Evolutionary conservation across 2,113 vertebrate genomes (phyloP).

Genomic region (Typhlomys cinereus): DNA sequence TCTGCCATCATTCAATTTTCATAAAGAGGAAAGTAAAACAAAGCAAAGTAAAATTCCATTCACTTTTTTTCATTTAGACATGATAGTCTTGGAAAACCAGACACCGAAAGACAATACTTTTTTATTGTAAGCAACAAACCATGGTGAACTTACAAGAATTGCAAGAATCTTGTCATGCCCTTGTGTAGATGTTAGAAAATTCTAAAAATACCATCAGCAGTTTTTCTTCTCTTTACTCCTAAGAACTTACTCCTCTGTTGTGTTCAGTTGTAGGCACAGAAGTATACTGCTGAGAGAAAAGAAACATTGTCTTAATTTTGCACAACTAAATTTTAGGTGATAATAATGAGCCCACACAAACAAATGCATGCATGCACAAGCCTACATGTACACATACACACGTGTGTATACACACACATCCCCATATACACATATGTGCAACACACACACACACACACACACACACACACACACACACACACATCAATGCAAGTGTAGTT

Average conservation of each 20-base stretch:
- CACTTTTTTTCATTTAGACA: not conserved
- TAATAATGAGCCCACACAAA: too few relatives aligned
- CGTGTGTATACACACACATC: not conserved
- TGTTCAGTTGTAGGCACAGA: not conserved
- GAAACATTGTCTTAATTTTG: not conserved
- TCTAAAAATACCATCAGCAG: not conserved
- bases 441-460: not conserved
- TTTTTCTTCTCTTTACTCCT: not conserved
- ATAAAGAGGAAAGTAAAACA: not conserved
- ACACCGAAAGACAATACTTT: not conserved
- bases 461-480: not conserved
- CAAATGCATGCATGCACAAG: too few relatives aligned
- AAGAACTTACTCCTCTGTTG: not conserved
- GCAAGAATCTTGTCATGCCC: not conserved
- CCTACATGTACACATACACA: too few relatives aligned
- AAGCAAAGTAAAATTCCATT: not conserved
- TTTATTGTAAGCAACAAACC: not conserved
- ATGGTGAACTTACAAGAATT: not conserved
- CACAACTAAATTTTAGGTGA: too few relatives aligned
- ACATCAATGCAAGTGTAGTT: not conserved
- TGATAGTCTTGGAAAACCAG: not conserved
- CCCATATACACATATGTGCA: not conserved
- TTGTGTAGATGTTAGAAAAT: not conserved
- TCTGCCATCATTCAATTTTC: slow-evolving; percentile 7
- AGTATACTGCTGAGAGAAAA: not conserved